phyloP scores from a whole-genome alignment of 2,797 vertebrate genomes.

The Ficedula albicollis region DNA sequence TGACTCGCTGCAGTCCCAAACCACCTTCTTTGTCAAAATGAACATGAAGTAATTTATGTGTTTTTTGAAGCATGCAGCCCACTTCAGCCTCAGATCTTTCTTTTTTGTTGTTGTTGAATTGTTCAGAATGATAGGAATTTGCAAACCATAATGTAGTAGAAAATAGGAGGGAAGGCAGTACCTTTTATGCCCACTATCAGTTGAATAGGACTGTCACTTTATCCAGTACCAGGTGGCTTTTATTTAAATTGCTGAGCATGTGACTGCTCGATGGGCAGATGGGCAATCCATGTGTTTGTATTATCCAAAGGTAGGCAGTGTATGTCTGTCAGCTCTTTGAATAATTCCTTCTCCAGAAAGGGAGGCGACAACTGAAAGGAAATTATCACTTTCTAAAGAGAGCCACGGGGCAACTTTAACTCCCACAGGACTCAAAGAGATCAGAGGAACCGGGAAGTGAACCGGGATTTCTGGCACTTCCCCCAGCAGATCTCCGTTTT shows the following conservation, averaged over 20 bases:
- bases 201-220: background rate
- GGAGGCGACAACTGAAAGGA: background rate
- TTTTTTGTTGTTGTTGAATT: background rate
- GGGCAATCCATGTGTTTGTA: background rate
- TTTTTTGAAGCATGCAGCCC: background rate
- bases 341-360: background rate
- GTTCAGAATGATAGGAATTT: background rate
- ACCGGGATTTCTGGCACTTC: background rate
- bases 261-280: background rate
- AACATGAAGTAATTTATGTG: background rate
- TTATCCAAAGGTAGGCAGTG: background rate
- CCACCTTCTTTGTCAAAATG: background rate
- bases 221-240: background rate
- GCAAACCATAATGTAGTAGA: background rate
- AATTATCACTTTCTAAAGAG: background rate
- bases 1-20: background rate
- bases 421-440: background rate
- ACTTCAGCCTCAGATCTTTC: background rate
- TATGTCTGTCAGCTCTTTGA: background rate
- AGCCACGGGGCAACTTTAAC: background rate
- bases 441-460: background rate
- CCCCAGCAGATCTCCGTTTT: background rate
- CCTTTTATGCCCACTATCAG: background rate
- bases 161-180: background rate
- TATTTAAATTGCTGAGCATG: background rate